Evolutionary conservation across 2,797 vertebrate species (phyloP), one percentile per base, ranked within the genome.

Genomic region (Ptychobarbus kaznakovi): DNA sequence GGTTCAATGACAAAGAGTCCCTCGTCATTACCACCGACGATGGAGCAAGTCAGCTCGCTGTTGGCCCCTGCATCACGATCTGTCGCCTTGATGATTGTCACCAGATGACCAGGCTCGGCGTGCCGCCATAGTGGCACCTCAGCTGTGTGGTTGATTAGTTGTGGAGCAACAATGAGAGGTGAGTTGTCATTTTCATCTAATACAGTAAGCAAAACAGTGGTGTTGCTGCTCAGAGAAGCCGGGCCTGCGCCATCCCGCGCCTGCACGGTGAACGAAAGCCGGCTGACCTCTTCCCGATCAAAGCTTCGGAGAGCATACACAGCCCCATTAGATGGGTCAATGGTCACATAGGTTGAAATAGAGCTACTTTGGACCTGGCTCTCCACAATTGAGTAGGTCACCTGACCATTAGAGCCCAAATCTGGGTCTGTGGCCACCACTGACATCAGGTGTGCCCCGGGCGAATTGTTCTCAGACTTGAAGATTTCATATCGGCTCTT

Each of bases 381-480:
- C 75, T 99, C 98, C 89, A 97, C 84, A 86, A 99, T 94, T 42
- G 95, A 96, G 85, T 99, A 99, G 0, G 97, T 99, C 82, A 99
- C 97, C 90, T 98, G 97, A 10, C 98, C 97, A 1, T 99, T 99
- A 90, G 97, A 96, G 0, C 96, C 98, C 53, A 98, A 93, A 90
- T 99, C 98, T 3, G 97, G 96, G 92, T 99, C 98, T 3, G 96
- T 96, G 85, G 98, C 98, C 86, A 96, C 96, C 49, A 99, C 96
- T 0, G 97, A 97, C 89, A 97, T 98, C 88, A 99, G 95, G 86
- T 98, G 98, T 0, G 96, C 97, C 85, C 98, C 98, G 0, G 97
- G 98, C 0, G 96, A 97, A 91, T 99, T 99, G 92, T 99, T 99
- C 92, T 99, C 98, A 0, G 97, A 96, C 87, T 98, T 97, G 58